Evolutionary conservation across 2,113 vertebrate genomes (phyloP).

Genomic region (Aldabrachelys gigantea): DNA sequence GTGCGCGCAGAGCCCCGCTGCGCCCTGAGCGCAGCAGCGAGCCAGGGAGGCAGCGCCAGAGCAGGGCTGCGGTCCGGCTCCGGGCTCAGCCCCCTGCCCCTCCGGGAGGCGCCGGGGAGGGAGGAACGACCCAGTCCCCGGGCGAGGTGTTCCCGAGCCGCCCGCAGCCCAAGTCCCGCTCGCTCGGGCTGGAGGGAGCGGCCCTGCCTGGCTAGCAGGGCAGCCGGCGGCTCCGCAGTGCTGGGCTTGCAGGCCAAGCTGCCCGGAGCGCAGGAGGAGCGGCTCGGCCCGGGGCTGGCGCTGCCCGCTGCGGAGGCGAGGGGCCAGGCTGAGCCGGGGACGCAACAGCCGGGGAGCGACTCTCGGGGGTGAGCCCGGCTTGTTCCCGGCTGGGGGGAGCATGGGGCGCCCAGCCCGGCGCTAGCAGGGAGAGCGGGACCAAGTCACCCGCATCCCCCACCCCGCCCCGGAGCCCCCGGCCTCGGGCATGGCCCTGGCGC

Average conservation of each 20-base stretch:
- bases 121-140: too few relatives aligned
- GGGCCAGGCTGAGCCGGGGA: not conserved
- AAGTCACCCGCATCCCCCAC: too few relatives aligned
- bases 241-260: not conserved
- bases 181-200: too few relatives aligned
- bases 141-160: too few relatives aligned
- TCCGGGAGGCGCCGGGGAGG: too few relatives aligned
- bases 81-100: too few relatives aligned
- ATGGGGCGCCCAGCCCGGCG: not conserved
- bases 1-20: not conserved
- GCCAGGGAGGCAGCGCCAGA: not conserved
- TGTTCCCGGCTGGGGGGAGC: not conserved
- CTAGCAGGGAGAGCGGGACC: not conserved
- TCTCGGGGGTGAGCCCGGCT: not conserved
- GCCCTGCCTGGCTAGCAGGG: not conserved
- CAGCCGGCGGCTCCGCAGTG: not conserved
- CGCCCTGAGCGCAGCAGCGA: too few relatives aligned
- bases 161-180: too few relatives aligned
- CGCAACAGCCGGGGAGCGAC: not conserved
- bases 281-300: not conserved
- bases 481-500: slow-evolving; percentile 57
- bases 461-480: not conserved
- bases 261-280: not conserved
- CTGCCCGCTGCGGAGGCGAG: not conserved
- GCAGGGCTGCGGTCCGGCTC: not conserved